A percentile compares a stretch with the other conserved stretches of the same genome.
Conservation (phyloP, 1,140 invertebrate genomes). For the Acromyrmex heyeri region DNA sequence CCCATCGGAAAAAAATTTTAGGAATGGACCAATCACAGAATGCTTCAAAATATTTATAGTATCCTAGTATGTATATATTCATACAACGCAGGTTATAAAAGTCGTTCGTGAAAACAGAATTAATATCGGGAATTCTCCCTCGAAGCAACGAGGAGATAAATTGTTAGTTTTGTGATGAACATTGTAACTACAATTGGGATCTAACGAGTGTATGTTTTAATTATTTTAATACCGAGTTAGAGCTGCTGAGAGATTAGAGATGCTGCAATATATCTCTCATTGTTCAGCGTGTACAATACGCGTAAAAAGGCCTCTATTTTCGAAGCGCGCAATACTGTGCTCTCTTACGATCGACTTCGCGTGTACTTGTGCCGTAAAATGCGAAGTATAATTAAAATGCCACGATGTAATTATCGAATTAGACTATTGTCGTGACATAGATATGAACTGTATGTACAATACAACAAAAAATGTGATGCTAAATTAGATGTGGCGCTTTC, state of each 20-base stretch:
- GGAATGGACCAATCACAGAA: too few relatives aligned
- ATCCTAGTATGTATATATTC: background rate
- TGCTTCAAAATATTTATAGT: too few relatives aligned
- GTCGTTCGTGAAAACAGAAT: background rate
- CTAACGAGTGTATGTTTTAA: background rate
- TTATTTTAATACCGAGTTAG: background rate
- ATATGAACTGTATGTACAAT: too few relatives aligned
- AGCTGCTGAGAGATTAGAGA: too few relatives aligned
- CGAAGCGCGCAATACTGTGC: background rate
- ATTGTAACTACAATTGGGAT: background rate
- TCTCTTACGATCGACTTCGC: constrained; percentile 38
- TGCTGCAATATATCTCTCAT: constrained; percentile 2
- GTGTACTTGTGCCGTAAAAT: constrained; percentile 4
- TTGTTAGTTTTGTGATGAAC: background rate
- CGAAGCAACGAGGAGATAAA: background rate
- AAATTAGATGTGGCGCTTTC: background rate
- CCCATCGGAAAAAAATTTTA: too few relatives aligned
- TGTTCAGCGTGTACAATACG: background rate
- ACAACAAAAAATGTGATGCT: background rate
- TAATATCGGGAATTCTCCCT: background rate
- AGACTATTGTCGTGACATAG: background rate
- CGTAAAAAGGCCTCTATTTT: background rate
- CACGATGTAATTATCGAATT: constrained; percentile 38
- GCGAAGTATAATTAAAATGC: constrained; percentile 23
- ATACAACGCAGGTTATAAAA: background rate